Evolutionary conservation across 35 echinoderm and acorn worm genomes (phyloP).

Genomic region (Holothuria glaberrima): DNA sequence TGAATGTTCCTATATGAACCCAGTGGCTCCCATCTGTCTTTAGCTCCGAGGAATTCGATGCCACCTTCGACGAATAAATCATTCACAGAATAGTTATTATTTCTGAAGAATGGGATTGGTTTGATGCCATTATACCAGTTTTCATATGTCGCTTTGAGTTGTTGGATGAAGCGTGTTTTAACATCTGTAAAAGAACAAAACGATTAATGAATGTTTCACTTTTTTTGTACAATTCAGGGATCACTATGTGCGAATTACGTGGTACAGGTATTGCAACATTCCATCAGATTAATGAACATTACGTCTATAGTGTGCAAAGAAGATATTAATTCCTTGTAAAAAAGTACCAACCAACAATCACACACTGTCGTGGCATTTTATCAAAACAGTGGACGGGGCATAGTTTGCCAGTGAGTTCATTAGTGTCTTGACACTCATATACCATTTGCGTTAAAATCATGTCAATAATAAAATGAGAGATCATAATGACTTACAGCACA

Average conservation of each 20-base stretch:
- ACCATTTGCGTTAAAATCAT: constrained; percentile 27
- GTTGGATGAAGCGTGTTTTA: constrained; percentile 2
- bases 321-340: not conserved
- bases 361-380: not conserved
- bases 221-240: not conserved
- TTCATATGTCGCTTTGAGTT: constrained; percentile 21
- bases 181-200: constrained; percentile 26
- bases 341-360: constrained; percentile 21
- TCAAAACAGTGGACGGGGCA: constrained; percentile 23
- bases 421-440: constrained; percentile 29
- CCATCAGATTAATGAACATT: constrained; percentile 6
- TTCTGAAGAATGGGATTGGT: constrained; percentile 30
- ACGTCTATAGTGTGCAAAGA: not conserved
- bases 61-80: constrained; percentile 48
- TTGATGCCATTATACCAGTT: constrained; percentile 37
- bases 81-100: constrained; percentile 32
- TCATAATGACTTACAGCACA: constrained; percentile 40
- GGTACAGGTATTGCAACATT: not conserved
- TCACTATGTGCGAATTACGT: not conserved
- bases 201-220: constrained; percentile 5
- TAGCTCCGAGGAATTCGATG: constrained; percentile 28
- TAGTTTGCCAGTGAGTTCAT: not conserved
- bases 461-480: constrained; percentile 17
- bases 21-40: constrained; percentile 40
- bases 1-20: constrained; percentile 46